phyloP scores from a whole-genome alignment of 2,888 invertebrate genomes.

The Pseudoips prasinana region DNA sequence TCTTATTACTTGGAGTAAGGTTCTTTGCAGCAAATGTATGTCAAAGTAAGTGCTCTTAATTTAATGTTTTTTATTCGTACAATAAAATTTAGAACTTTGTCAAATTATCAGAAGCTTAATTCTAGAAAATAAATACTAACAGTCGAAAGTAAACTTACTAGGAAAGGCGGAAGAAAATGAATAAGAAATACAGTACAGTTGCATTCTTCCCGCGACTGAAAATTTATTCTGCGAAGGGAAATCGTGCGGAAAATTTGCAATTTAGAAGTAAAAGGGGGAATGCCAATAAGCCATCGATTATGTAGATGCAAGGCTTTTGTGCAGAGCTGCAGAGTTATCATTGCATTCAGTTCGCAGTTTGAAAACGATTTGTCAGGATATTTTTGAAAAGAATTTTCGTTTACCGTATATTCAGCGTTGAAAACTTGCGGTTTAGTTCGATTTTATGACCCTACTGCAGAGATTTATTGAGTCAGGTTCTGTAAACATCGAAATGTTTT shows the following conservation, averaged over 20 bases:
- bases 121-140: too few species aligned
- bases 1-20: too few species aligned
- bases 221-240: constrained; percentile 74
- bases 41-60: too few species aligned
- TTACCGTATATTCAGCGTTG: constrained; percentile 36
- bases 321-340: constrained; percentile 71
- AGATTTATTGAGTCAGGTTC: constrained; percentile 15
- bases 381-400: constrained; percentile 53
- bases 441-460: constrained; percentile 27
- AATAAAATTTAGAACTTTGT: too few species aligned
- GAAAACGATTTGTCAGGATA: constrained; percentile 69
- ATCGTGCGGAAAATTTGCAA: constrained; percentile 82
- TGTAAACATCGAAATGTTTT: constrained; percentile 3
- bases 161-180: constrained; percentile 41
- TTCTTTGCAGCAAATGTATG: too few species aligned
- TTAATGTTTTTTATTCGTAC: too few species aligned
- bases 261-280: constrained; percentile 79
- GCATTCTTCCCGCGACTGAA: constrained; percentile 65
- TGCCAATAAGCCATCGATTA: constrained; percentile 80
- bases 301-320: constrained; percentile 78
- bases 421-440: constrained; percentile 36
- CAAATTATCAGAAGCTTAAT: too few species aligned
- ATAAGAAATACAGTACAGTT: constrained; percentile 62
- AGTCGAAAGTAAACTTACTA: too few species aligned
- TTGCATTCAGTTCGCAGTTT: constrained; percentile 63